These are phyloP conservation scores for Pelecanus crispus DNA, from an alignment of 2,113 vertebrate species.

Conservation along the genomic window DNA sequence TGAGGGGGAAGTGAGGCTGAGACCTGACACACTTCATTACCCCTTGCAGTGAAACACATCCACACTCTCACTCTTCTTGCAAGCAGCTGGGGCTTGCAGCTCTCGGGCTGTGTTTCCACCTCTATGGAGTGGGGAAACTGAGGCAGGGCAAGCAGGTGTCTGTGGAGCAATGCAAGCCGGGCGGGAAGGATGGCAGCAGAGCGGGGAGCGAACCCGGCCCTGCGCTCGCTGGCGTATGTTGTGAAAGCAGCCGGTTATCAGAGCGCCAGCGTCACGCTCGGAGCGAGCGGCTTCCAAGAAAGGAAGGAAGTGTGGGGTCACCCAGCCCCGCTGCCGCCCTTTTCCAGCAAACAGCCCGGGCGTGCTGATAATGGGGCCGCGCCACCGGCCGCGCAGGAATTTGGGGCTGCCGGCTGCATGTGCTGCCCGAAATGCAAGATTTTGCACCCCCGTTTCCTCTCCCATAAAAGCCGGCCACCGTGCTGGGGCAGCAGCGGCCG, in stretches of 20 bases:
- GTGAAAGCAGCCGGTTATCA: slow-evolving; percentile 56
- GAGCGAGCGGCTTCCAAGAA: slow-evolving; percentile 58
- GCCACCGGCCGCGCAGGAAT: background rate
- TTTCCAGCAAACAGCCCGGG: slow-evolving; percentile 45
- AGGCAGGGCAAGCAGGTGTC: background rate
- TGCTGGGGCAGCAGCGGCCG: fast-evolving
- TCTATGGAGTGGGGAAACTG: background rate
- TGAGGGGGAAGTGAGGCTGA: background rate
- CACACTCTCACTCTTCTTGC: background rate
- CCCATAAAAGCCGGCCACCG: fast-evolving
- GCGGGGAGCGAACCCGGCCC: background rate
- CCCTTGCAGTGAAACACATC: background rate
- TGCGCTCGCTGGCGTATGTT: fast-evolving
- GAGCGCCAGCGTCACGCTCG: background rate
- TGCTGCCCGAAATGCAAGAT: fast-evolving
- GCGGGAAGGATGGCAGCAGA: background rate
- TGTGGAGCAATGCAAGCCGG: background rate
- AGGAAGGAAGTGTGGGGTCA: slow-evolving; percentile 69
- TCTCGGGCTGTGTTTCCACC: background rate
- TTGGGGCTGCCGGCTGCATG: background rate
- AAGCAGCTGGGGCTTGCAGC: background rate
- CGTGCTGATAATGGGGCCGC: background rate
- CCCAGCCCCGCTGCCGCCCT: slow-evolving; percentile 29
- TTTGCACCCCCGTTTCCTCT: background rate
- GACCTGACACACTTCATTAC: background rate